These are phyloP conservation scores for Microtus montanus DNA, from an alignment of 2,113 vertebrate genomes.

Conservation along the genomic window DNA sequence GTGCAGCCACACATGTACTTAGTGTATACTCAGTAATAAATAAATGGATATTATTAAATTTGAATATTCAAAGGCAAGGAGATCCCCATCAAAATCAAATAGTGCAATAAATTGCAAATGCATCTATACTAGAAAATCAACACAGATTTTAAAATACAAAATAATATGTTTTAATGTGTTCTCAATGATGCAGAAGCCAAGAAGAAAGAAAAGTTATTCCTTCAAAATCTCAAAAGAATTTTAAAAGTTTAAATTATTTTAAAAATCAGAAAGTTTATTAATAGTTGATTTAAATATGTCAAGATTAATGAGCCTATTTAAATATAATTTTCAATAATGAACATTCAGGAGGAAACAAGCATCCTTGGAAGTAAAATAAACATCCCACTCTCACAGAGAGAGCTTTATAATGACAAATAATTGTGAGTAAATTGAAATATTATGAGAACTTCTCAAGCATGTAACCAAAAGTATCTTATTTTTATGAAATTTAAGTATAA, in stretches of 20 bases:
- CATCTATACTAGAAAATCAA: neutral
- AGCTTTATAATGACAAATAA: constrained; percentile 20
- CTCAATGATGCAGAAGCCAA: neutral
- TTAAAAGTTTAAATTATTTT: neutral
- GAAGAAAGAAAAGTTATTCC: neutral
- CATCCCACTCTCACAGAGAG: neutral
- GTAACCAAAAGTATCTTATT: neutral
- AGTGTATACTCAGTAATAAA: neutral
- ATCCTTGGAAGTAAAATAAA: constrained; percentile 38
- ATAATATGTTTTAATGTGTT: neutral
- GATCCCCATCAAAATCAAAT: neutral
- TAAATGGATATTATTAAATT: neutral
- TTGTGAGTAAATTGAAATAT: neutral
- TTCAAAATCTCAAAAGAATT: constrained; percentile 3
- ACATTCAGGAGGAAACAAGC: neutral
- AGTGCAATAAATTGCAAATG: neutral
- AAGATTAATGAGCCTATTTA: neutral
- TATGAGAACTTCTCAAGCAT: neutral
- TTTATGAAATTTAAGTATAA: constrained; percentile 22
- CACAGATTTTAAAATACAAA: neutral
- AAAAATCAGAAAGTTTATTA: neutral
- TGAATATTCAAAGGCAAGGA: neutral
- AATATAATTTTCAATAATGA: constrained; percentile 44
- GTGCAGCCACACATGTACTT: neutral
- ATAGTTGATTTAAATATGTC: constrained; percentile 18